Percentiles rank a stretch among this genome's conserved stretches.
Conservation (phyloP, 2,797 vertebrate species). For the Knipowitschia caucasica region DNA sequence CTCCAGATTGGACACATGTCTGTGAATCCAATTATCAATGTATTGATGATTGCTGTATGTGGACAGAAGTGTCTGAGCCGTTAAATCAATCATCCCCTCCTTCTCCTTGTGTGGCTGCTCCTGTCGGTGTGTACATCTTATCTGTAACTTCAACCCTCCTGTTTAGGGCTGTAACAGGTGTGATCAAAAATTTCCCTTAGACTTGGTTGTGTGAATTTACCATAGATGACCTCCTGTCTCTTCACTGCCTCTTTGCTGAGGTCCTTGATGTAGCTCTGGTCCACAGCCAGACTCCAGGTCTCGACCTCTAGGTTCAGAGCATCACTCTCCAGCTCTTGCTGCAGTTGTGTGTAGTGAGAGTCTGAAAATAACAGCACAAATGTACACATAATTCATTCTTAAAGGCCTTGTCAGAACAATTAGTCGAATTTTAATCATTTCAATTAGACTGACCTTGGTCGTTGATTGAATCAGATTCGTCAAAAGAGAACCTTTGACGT, state of each 20-base stretch:
- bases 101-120: too few species aligned
- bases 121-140: too few species aligned
- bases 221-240: conserved; percentile 92
- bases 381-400: not conserved
- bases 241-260: conserved; percentile 81
- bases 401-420: too few species aligned
- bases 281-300: conserved; percentile 88
- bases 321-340: conserved; percentile 79
- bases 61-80: too few species aligned
- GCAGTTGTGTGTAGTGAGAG: conserved; percentile 70
- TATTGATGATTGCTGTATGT: too few species aligned
- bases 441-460: conserved; percentile 85
- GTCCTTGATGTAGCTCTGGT: conserved; percentile 75
- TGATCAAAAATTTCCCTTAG: too few species aligned
- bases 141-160: too few species aligned
- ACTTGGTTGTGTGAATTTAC: conserved; percentile 54
- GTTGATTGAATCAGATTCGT: conserved; percentile 85
- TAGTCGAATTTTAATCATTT: too few species aligned
- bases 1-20: too few species aligned
- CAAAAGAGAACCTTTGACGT: conserved; percentile 71
- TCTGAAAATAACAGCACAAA: conserved; percentile 70
- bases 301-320: conserved; percentile 84
- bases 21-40: too few species aligned
- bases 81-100: too few species aligned
- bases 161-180: too few species aligned